Percentiles rank a stretch among this genome's conserved stretches.
phyloP scores from a whole-genome alignment of 2,797 vertebrate species.

The Micrastur ruficollis region DNA sequence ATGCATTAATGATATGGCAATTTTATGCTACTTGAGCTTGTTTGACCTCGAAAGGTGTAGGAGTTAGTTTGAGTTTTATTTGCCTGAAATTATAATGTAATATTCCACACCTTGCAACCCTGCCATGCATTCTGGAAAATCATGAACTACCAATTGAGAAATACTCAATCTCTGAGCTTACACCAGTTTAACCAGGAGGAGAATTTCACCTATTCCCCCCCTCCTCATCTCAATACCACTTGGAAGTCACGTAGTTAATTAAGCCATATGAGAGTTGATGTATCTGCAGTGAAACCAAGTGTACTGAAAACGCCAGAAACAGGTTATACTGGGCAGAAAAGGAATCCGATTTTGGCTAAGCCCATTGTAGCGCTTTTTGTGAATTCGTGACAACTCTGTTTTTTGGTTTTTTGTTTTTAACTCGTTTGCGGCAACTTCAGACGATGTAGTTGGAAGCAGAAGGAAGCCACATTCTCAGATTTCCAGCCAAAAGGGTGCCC shows the following conservation, averaged over 20 bases:
- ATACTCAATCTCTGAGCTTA: background rate
- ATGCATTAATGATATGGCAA: background rate
- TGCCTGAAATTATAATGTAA: background rate
- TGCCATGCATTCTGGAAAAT: background rate
- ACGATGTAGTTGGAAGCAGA: background rate
- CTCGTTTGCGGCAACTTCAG: background rate
- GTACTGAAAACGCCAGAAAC: background rate
- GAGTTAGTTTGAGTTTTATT: background rate
- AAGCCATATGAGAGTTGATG: background rate
- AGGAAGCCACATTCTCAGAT: background rate
- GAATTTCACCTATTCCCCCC: background rate
- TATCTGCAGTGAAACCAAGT: background rate
- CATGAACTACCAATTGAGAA: rapidly evolving
- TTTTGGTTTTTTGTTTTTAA: background rate
- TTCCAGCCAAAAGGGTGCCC: constrained; percentile 4
- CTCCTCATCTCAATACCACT: background rate
- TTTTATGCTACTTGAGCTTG: background rate
- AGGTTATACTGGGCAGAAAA: background rate
- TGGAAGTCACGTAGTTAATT: background rate
- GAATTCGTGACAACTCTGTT: background rate
- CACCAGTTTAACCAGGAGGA: background rate
- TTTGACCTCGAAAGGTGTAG: background rate
- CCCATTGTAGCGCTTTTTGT: background rate
- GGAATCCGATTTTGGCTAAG: background rate
- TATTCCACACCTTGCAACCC: background rate